Evolutionary conservation across 2,797 vertebrate species (phyloP).

Genomic region (Enteromius radiatus): DNA sequence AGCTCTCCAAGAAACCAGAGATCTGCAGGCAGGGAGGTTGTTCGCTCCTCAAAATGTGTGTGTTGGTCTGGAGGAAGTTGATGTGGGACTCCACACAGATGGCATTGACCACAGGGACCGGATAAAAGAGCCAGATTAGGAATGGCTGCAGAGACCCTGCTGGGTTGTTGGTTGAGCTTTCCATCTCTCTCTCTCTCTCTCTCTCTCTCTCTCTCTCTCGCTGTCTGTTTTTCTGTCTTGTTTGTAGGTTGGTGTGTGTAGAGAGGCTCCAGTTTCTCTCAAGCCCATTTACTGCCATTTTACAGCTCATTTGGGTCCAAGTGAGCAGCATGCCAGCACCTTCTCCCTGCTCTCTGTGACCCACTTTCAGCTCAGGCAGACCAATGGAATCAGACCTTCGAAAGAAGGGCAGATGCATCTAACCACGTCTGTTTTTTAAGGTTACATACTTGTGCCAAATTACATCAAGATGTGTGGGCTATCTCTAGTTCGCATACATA

Average conservation of each 20-base stretch:
- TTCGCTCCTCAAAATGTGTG: conserved; percentile 29
- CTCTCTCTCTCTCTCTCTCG: conserved; percentile 30
- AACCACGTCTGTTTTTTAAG: conserved; percentile 22
- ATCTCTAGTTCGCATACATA: conserved; percentile 32
- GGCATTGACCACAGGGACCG: conserved; percentile 59
- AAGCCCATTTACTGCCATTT: conserved; percentile 82
- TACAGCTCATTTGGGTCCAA: conserved; percentile 80
- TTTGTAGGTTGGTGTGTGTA: conserved; percentile 11
- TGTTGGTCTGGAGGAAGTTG: conserved; percentile 43
- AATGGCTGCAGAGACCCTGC: conserved; percentile 60
- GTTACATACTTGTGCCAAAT: neutral
- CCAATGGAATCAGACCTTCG: conserved; percentile 25
- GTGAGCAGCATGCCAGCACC: conserved; percentile 68
- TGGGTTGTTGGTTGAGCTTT: conserved; percentile 51
- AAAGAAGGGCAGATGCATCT: conserved; percentile 30
- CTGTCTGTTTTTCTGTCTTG: conserved; percentile 39
- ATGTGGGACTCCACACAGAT: conserved; percentile 58
- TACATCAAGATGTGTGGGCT: conserved; percentile 22
- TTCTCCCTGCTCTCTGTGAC: conserved; percentile 74
- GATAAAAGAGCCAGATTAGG: conserved; percentile 63
- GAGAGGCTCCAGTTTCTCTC: conserved; percentile 67
- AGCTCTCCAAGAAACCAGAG: conserved; percentile 25
- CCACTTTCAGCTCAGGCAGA: conserved; percentile 70
- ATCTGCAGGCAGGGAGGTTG: conserved; percentile 7
- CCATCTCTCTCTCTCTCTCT: conserved; percentile 36